These are phyloP conservation scores for Panthera uncia DNA, from an alignment of 2,113 vertebrate species.

Conservation along the genomic window DNA sequence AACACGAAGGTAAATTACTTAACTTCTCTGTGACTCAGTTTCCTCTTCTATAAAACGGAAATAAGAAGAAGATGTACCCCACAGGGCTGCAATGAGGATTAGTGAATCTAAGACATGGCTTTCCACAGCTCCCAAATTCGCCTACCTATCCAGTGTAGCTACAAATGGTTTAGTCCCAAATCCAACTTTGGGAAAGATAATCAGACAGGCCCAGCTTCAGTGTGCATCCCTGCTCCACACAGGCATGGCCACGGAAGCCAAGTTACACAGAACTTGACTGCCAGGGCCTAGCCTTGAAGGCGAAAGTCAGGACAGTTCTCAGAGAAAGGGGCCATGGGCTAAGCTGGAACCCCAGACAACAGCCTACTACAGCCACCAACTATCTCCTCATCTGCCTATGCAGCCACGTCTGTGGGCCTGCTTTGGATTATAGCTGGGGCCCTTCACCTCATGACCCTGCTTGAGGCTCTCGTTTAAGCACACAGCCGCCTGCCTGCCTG, in stretches of 20 bases:
- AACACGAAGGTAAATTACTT: neutral
- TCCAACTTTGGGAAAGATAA: neutral
- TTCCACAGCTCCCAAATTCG: neutral
- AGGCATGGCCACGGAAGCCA: neutral
- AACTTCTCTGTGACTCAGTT: neutral
- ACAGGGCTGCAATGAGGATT: neutral
- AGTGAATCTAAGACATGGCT: neutral
- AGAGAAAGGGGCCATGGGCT: neutral
- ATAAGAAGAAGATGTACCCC: neutral
- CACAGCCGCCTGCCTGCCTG: conserved; percentile 47
- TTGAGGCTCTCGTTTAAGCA: conserved; percentile 13
- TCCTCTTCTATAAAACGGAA: neutral
- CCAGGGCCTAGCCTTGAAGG: neutral
- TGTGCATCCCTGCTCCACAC: neutral
- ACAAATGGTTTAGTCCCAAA: neutral
- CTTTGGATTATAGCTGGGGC: neutral
- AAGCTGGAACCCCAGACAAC: neutral
- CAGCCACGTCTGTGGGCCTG: neutral
- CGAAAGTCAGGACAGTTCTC: neutral
- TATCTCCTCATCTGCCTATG: neutral
- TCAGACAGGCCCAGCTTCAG: neutral
- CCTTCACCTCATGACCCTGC: neutral
- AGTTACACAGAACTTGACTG: neutral
- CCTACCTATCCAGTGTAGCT: neutral
- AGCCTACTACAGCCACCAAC: neutral